Evolutionary conservation across 2,888 invertebrate genomes (phyloP).

Genomic region (Andrena flavipes): DNA sequence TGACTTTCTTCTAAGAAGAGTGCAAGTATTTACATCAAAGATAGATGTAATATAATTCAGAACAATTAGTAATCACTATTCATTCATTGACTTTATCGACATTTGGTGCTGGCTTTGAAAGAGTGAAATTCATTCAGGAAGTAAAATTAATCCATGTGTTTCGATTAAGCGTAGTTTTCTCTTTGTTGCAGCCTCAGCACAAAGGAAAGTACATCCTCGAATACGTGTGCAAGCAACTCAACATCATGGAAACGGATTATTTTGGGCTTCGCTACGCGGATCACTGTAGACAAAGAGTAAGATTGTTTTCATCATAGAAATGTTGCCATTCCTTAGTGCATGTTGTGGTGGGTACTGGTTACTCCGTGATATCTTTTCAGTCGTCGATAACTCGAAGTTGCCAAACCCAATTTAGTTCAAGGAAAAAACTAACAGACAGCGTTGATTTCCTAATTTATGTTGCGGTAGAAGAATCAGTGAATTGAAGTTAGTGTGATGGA

Average conservation of each 20-base stretch:
- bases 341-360: neutral
- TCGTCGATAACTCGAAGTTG: too few species aligned
- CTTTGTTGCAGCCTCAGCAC: conserved; percentile 90
- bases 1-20: too few species aligned
- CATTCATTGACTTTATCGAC: too few species aligned
- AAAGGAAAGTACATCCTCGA: conserved; percentile 96
- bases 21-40: too few species aligned
- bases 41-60: too few species aligned
- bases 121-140: neutral
- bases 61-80: too few species aligned
- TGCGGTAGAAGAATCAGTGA: too few species aligned
- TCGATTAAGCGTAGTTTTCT: conserved; percentile 8
- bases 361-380: neutral
- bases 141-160: neutral
- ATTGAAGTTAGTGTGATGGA: too few species aligned
- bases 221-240: conserved; percentile 95
- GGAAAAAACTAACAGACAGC: too few species aligned
- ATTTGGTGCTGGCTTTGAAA: neutral
- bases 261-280: conserved; percentile 97
- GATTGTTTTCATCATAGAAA: conserved; percentile 71
- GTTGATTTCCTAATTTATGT: too few species aligned
- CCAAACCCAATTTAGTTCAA: too few species aligned
- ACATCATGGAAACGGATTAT: conserved; percentile 96
- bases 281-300: conserved; percentile 94
- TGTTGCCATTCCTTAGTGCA: neutral